Evolutionary conservation across 2,797 vertebrate species (phyloP), one percentile per base, ranked within the genome.

Genomic region (Octomys mimax): DNA sequence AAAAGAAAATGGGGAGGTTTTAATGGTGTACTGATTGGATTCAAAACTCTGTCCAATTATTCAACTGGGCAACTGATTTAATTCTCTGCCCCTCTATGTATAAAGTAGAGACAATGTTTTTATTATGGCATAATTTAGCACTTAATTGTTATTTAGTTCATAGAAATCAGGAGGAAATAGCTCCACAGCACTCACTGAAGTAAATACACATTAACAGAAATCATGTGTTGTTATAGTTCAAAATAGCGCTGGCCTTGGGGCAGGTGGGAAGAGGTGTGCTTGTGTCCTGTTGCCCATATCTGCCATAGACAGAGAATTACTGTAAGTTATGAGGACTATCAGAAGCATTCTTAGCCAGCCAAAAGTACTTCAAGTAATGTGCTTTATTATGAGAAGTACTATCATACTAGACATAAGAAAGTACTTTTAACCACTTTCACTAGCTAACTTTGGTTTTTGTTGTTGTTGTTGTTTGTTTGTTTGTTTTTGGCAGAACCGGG

Each of bases 121-220:
- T 82, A 89, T 46, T 83, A 89, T 28, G 12, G 5, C n/a, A 87
- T 39, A 79, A 80, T 42, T 87, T 61, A 78, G 78, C 46, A 46
- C 4, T 12, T 84, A 94, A 31, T 85, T 83, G 83, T 79, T 77
- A 84, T 87, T 91, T 81, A 36, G 18, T 49, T 71, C 39, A 54
- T 70, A 19, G 7, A 85, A 94, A 85, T 61, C 3, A 21, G 70
- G 33, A 93, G 24, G 19, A 92, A 64, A 86, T 83, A 46, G 46
- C 54, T 42, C 39, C 7, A n/a, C 0, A 75, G 13, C 19, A 66
- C 2, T n/a, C 70, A 89, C 46, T 75, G n/a, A 94, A 91, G 24
- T 84, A 92, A 96, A 71, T 49, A 57, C 26, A 57, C 79, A 64
- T 79, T 92, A 62, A 73, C 88, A 54, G 49, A 92, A 8, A 9